Evolutionary conservation across 2,797 vertebrate genomes (phyloP).

Genomic region (Esox lucius): DNA sequence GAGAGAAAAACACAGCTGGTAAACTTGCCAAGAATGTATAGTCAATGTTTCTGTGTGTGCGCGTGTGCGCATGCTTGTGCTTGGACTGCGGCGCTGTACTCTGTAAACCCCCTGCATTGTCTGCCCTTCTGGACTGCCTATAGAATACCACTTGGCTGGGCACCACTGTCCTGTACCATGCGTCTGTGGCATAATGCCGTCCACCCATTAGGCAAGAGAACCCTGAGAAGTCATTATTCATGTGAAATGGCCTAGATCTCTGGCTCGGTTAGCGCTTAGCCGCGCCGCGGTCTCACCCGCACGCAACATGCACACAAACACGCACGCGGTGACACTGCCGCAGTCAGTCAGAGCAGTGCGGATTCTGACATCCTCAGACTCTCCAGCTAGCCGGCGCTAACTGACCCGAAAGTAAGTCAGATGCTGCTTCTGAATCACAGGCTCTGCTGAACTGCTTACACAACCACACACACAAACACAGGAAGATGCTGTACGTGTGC

Average conservation of each 20-base stretch:
- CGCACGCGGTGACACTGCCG: conserved; percentile 30
- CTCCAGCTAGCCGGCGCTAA: conserved; percentile 68
- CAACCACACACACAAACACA: background rate
- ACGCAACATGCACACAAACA: background rate
- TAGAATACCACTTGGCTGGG: background rate
- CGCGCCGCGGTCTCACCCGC: conserved; percentile 40
- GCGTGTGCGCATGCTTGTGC: too few relatives aligned
- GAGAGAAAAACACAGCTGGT: background rate
- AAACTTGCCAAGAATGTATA: background rate
- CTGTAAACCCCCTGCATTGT: background rate
- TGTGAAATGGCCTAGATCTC: conserved; percentile 68
- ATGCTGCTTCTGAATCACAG: conserved; percentile 65
- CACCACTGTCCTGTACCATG: conserved; percentile 51
- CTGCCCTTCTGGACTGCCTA: background rate
- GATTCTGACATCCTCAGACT: conserved; percentile 69
- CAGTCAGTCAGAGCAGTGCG: conserved; percentile 44
- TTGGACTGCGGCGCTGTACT: background rate
- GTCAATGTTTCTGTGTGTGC: background rate
- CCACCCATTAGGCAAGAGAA: conserved; percentile 49
- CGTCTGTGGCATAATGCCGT: conserved; percentile 51
- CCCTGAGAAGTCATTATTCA: conserved; percentile 69
- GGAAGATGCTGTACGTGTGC: background rate
- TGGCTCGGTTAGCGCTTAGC: conserved; percentile 62
- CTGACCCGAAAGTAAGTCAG: conserved; percentile 77
- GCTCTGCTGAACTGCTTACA: conserved; percentile 46